Evolutionary conservation across 2,888 invertebrate species (phyloP).

Genomic region (Erebia epiphron): DNA sequence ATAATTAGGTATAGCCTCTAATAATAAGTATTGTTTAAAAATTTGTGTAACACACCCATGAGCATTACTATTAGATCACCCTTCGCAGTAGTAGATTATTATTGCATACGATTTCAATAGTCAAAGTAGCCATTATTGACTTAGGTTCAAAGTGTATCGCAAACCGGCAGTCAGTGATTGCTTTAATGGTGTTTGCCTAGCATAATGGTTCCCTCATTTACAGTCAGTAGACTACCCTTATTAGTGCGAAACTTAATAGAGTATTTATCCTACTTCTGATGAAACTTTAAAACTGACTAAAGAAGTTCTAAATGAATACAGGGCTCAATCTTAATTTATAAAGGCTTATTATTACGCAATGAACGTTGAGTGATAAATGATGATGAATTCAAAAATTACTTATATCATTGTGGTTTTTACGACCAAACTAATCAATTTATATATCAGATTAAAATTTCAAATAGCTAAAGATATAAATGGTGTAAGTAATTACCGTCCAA

Average conservation of each 20-base stretch:
- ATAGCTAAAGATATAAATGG: no score
- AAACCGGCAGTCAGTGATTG: slow-evolving; percentile 20
- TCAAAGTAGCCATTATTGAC: slow-evolving; percentile 13
- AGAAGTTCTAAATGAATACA: slow-evolving; percentile 9
- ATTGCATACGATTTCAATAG: neutral
- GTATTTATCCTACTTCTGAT: slow-evolving; percentile 1
- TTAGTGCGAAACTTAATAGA: slow-evolving; percentile 7
- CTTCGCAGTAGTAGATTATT: neutral
- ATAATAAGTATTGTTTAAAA: no score
- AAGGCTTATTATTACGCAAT: slow-evolving; percentile 35
- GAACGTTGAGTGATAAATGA: slow-evolving; percentile 25
- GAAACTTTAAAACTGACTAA: neutral
- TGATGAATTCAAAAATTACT: no score
- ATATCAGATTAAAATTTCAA: neutral
- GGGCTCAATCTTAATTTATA: neutral
- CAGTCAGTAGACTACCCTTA: slow-evolving; percentile 18
- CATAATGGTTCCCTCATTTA: slow-evolving; percentile 24
- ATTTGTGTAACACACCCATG: no score
- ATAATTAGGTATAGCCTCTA: no score
- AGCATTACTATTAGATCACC: no score
- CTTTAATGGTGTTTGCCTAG: slow-evolving; percentile 22
- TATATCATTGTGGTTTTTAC: neutral
- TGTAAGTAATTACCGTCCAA: no score
- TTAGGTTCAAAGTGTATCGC: slow-evolving; percentile 17
- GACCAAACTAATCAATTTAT: neutral